phyloP scores from a whole-genome alignment of 2,113 vertebrate genomes.

The Phaethon lepturus region DNA sequence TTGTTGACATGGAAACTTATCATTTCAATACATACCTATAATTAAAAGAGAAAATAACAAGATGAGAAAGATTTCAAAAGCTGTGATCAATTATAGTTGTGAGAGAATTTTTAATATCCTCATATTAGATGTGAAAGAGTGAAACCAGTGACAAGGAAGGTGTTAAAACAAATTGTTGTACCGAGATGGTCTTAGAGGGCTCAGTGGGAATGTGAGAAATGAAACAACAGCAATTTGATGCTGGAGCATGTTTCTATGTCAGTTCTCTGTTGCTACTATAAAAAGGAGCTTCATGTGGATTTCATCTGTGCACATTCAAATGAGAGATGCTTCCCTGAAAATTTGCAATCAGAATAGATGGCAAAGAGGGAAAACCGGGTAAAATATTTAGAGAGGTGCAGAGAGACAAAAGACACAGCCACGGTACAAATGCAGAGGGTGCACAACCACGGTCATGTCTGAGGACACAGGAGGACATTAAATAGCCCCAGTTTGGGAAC shows the following conservation, averaged over 20 bases:
- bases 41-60: conserved; percentile 11
- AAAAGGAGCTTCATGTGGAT: background rate
- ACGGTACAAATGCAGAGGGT: background rate
- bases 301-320: background rate
- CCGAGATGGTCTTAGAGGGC: background rate
- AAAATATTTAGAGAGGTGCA: background rate
- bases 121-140: background rate
- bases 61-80: background rate
- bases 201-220: background rate
- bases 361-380: background rate
- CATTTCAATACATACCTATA: background rate
- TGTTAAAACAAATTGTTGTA: background rate
- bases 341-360: background rate
- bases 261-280: background rate
- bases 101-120: background rate
- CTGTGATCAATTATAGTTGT: background rate
- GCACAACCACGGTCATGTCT: background rate
- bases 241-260: background rate
- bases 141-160: background rate
- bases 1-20: conserved; percentile 21
- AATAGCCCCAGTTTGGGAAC: background rate
- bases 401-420: background rate
- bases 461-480: background rate
- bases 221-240: background rate
- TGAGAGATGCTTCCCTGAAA: background rate